A percentile compares a stretch with the other conserved stretches of the same genome.
Evolutionary conservation across 2,113 vertebrate genomes (phyloP).

Genomic region (Taxidea taxus): DNA sequence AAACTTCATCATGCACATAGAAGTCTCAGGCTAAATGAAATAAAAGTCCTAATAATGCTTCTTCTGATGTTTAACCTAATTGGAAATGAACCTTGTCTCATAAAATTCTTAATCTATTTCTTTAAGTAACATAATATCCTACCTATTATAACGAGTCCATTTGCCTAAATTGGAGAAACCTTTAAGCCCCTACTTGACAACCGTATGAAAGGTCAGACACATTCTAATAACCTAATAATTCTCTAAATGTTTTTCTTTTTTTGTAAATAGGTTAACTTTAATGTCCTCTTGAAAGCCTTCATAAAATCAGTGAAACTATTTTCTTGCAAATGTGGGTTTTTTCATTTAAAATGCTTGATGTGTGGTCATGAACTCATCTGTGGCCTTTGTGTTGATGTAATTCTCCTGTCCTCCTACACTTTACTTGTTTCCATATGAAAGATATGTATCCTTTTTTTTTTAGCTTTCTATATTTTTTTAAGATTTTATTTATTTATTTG

Average conservation of each 20-base stretch:
- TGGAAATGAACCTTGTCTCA: not conserved
- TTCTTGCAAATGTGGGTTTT: not conserved
- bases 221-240: not conserved
- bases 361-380: not conserved
- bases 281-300: not conserved
- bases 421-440: not conserved
- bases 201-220: not conserved
- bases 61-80: not conserved
- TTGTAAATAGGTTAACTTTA: not conserved
- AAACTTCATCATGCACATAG: not conserved
- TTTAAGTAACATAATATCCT: slow-evolving; percentile 3
- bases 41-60: slow-evolving; percentile 12
- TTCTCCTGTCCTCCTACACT: not conserved
- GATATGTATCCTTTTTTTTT: not conserved
- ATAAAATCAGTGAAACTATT: not conserved
- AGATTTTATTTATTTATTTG: no score
- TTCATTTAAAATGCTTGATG: not conserved
- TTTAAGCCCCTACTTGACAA: not conserved
- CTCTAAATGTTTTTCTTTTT: not conserved
- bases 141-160: not conserved
- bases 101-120: not conserved
- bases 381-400: not conserved
- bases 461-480: not conserved
- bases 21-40: slow-evolving; percentile 6
- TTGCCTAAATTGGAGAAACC: not conserved